Base-by-base conservation (phyloP, 2,888 invertebrate species). In the Drosophila kambysellisi region DNA sequence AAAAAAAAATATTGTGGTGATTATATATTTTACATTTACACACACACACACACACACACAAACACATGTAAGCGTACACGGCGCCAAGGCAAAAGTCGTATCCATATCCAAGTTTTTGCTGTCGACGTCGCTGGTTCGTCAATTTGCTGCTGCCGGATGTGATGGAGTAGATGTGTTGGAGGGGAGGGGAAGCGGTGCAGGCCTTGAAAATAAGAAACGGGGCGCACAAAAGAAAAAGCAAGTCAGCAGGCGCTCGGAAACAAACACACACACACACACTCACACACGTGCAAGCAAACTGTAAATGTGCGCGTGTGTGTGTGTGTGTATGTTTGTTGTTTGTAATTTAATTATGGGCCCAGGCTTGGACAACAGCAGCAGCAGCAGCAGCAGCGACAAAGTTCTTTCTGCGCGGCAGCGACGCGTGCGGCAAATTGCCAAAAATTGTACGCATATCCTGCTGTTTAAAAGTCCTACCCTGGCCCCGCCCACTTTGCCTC, bases 391-490 rank as follows among this genome's bases (percentile, higher is more conserved):
- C 71, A 63, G 63, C 71, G 60, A 9, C 81, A 50, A 46, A 46
- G 25, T 56, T 54, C 35, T 11, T 58, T 60, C 46, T 51, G 50
- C 32, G 67, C 61, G 32, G 62, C 69, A 51, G 72, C 64, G 69
- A 74, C 74, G 76, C 82, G 79, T 79, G 81, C 82, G 79, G 87
- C 87, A 87, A 87, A 90, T 87, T 89, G 90, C 87, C 90, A 87
- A 90, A 86, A 87, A 83, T 81, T 82, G 82, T 89, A 90, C 89
- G 90, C 90, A 89, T 87, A 87, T 87, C 87, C 87, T 90, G 87
- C 89, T 87, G 87, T 74, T 87, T 82, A 84, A 90, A 87, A 90
- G 82, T 87, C 72, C 88, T 70, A 48, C 33, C 39, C n/a, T 4
- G 43, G 11, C 43, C 57, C 52, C 35, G 17, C 48, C 17, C 54